These are phyloP conservation scores for Xerus rutilus DNA, from an alignment of 2,797 vertebrate species.

Conservation along the genomic window DNA sequence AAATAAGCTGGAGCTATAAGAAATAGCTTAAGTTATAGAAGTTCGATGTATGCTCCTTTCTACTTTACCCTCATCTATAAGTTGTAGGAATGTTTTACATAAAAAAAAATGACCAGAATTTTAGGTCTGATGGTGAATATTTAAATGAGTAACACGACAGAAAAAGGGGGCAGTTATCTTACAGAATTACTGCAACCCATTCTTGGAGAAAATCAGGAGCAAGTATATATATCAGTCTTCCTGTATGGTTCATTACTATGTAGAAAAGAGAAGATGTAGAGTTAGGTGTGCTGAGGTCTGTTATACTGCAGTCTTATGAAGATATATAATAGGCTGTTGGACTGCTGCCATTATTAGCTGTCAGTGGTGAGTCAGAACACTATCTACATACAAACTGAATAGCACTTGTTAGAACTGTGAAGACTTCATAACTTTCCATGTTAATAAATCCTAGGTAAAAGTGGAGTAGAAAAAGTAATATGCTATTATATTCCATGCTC, in stretches of 20 bases:
- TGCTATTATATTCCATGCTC: not conserved
- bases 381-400: not conserved
- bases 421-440: not conserved
- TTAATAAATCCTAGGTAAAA: not conserved
- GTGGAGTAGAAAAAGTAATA: not conserved
- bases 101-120: not conserved
- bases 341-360: not conserved
- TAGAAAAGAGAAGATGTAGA: not conserved
- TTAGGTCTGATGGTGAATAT: not conserved
- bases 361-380: not conserved
- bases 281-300: not conserved
- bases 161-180: not conserved
- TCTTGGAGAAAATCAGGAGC: not conserved
- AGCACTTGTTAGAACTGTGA: not conserved
- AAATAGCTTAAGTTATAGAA: not conserved
- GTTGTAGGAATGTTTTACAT: not conserved
- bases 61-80: not conserved
- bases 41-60: not conserved
- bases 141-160: not conserved
- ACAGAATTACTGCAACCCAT: not conserved
- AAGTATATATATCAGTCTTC: not conserved
- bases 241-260: not conserved
- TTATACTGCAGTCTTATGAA: not conserved
- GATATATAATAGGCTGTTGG: not conserved
- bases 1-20: constrained; percentile 7